A percentile compares a stretch with the other conserved stretches of the same genome.
Conservation (phyloP, 2,888 invertebrate genomes). For the Scrobipalpa costella region DNA sequence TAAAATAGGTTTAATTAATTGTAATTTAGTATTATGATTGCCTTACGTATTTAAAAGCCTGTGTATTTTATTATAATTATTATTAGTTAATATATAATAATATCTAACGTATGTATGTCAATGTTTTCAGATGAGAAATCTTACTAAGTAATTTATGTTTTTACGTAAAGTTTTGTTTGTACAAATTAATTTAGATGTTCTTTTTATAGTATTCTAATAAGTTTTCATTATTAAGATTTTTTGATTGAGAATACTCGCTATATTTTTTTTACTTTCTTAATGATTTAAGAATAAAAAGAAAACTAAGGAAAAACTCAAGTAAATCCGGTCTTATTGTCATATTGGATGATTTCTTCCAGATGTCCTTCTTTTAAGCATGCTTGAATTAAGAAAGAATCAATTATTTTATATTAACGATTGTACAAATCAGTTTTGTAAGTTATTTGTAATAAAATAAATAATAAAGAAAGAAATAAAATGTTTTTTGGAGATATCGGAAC, state of each 20-base stretch:
- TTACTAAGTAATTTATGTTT: constrained; percentile 1
- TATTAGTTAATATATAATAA: background rate
- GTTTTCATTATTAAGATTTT: background rate
- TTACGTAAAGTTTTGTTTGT: background rate
- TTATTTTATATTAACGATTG: constrained; percentile 26
- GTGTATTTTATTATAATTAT: constrained; percentile 23
- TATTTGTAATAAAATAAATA: constrained; percentile 61
- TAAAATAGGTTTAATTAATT: constrained; percentile 32
- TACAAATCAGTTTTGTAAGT: constrained; percentile 53
- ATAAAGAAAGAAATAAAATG: constrained; percentile 59
- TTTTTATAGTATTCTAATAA: background rate
- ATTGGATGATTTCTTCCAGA: too few species aligned
- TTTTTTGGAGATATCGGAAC: constrained; percentile 44
- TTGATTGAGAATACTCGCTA: too few species aligned
- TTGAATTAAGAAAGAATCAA: constrained; percentile 4
- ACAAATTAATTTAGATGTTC: constrained; percentile 17
- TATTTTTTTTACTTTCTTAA: too few species aligned
- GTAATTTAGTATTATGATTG: constrained; percentile 35
- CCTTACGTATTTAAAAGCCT: constrained; percentile 40
- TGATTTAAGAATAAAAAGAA: too few species aligned
- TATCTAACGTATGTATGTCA: background rate
- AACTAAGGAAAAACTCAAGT: too few species aligned
- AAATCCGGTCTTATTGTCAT: too few species aligned
- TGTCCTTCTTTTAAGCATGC: too few species aligned
- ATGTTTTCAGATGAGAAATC: background rate